phyloP scores from a whole-genome alignment of 2,888 invertebrate species.

The Julus scanicus region DNA sequence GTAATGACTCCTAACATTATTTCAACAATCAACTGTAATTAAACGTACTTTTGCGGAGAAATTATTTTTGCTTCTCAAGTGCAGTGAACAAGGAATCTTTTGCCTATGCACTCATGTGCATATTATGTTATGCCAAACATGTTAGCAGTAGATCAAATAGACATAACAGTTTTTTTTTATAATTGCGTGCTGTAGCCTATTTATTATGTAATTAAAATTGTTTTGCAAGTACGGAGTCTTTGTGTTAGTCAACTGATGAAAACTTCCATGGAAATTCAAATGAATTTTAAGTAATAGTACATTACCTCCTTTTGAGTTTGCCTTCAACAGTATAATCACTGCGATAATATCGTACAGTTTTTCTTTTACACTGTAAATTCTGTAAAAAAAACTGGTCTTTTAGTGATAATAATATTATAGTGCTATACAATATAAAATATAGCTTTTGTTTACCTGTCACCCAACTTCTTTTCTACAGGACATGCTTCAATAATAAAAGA shows the following conservation, averaged over 20 bases:
- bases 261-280: too few species aligned
- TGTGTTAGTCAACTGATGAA: too few species aligned
- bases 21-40: constrained; percentile 32
- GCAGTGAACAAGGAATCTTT: neutral
- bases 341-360: too few species aligned
- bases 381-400: too few species aligned
- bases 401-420: too few species aligned
- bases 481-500: neutral
- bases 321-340: too few species aligned
- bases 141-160: constrained; percentile 19
- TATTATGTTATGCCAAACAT: constrained; percentile 22
- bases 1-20: neutral
- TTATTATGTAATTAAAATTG: constrained; percentile 39
- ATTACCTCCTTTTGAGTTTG: too few species aligned
- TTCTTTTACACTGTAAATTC: too few species aligned
- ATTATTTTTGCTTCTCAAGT: constrained; percentile 39
- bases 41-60: constrained; percentile 14
- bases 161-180: constrained; percentile 6
- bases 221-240: neutral
- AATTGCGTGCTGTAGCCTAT: constrained; percentile 42
- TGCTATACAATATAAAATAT: too few species aligned
- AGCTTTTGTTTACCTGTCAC: too few species aligned
- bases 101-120: neutral
- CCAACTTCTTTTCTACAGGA: neutral
- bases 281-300: too few species aligned